Base-by-base conservation (phyloP, 2,797 vertebrate species). In the Hyperoplus lanceolatus region DNA sequence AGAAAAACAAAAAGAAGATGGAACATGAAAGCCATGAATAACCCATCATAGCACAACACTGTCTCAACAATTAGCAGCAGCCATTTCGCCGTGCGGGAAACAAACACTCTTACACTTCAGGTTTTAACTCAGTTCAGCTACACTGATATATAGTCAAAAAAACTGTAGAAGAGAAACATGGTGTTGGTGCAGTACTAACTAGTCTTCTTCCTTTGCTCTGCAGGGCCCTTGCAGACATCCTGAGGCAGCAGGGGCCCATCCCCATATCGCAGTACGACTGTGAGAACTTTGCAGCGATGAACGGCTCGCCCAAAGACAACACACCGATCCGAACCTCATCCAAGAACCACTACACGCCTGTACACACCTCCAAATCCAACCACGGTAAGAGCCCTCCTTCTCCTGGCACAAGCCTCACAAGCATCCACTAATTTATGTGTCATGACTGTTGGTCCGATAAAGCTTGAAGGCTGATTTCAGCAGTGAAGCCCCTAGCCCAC, bases 211-310 rank as follows among this genome's bases (percentile, higher is more conserved):
- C 9, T 55, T 16, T 38, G 0, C 3, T 61, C 88, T 55, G 4
- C 95, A 99, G 98, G 96, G 98, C 98, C 87, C 97, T 99, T 86
- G 97, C 98, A 55, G 98, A 99, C 93, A 99, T 99, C 90, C 93
- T 99, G 91, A 96, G 97, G 94, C 97, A 99, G 91, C 98, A 99
- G 95, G 98, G 98, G 92, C 97, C 98, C 87, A 98, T 98, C 87
- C 98, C 98, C 75, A 98, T 99, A 87, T 98, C 97, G 74, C 97
- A 99, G 90, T 99, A 98, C 73, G 97, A 99, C 96, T 97, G 97
- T 95, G 98, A 99, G 94, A 97, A 97, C 81, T 97, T 99, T 85
- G 96, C 97, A n/a, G 97, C 96, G 68, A 97, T 99, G 89, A 96
- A 98, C 88, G 96, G 96, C 91, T 97, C 97, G 75, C 96, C 98